Percentiles rank a stretch among this genome's conserved stretches.
phyloP scores from a whole-genome alignment of 2,888 invertebrate species.

The Tachystola acroxantha region DNA sequence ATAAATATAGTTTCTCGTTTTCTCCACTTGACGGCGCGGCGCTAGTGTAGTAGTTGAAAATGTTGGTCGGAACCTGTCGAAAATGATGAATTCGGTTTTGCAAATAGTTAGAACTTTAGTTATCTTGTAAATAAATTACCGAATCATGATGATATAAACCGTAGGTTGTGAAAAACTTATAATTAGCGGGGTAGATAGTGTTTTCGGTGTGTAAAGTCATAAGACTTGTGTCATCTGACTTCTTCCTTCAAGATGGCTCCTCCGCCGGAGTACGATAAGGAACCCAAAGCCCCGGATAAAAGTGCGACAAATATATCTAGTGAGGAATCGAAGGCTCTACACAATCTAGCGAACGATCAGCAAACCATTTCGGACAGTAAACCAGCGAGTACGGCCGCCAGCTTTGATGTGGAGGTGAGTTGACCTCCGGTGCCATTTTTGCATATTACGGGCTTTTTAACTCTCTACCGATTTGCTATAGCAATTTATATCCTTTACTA shows the following conservation, averaged over 20 bases:
- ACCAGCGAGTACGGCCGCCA: conserved; percentile 44
- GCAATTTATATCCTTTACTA: background rate
- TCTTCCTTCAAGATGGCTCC: conserved; percentile 85
- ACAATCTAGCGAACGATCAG: conserved; percentile 58
- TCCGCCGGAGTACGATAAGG: conserved; percentile 86
- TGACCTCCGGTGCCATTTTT: conserved; percentile 52
- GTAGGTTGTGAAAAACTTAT: conserved; percentile 46
- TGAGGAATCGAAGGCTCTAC: conserved; percentile 71
- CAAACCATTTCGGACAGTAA: conserved; percentile 59
- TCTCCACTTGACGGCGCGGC: conserved; percentile 39
- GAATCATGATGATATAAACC: conserved; percentile 53
- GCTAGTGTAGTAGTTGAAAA: conserved; percentile 55
- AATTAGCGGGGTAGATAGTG: conserved; percentile 50
- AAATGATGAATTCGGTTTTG: conserved; percentile 66
- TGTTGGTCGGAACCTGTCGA: conserved; percentile 66
- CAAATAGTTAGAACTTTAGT: conserved; percentile 59
- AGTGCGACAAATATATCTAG: conserved; percentile 54
- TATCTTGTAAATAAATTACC: conserved; percentile 49
- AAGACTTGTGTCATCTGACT: conserved; percentile 79
- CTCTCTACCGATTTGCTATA: background rate
- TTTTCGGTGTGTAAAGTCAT: conserved; percentile 68
- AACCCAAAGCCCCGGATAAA: conserved; percentile 87
- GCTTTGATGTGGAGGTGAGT: conserved; percentile 67
- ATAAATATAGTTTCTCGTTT: conserved; percentile 11
- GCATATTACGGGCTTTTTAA: conserved; percentile 25